Evolutionary conservation across 2,797 vertebrate genomes (phyloP), one percentile per base, ranked within the genome.

Genomic region (Prunella strophiata): DNA sequence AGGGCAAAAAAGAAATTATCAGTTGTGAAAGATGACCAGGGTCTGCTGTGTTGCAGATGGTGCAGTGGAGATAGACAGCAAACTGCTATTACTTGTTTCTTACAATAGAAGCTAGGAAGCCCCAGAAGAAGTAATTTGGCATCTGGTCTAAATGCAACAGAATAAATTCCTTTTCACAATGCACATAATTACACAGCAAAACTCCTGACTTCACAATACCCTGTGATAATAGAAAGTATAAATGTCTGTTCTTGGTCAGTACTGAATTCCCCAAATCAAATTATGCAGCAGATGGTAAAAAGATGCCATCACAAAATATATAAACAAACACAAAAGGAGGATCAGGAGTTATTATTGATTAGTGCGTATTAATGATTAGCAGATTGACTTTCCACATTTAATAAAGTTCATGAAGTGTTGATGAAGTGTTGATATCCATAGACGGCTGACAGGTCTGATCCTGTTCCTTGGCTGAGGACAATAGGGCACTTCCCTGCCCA

Each of bases 121-220:
- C 1, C 50, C 58, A 81, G 63, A 74, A 82, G 78, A 88, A 84
- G 75, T 87, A 89, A 87, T 72, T 91, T 10, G 26, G 47, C 65
- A 93, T 86, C 62, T 88, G 77, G 48, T 86, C 80, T 84, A 61
- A 92, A 78, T 51, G 52, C 36, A 75, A 65, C 34, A 36, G 76
- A 92, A 94, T 77, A 88, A 88, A 92, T 93, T 86, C 36, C 70
- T 91, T 81, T 81, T 74, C 76, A 80, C 70, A 67, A 55, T 40
- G 68, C n/a, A 48, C 73, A 50, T 92, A 96, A 94, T 96, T 93
- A 52, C 80, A 84, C 16, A 77, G 87, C n/a, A n/a, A 54, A 93
- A 71, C 54, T 84, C 91, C 67, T 84, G 62, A 94, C 48, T 94
- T 92, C 77, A 81, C 70, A 74, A 71, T 86, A 83, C 48, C 25